A percentile compares a stretch with the other conserved stretches of the same genome.
Conservation (phyloP, 2,113 vertebrate species). For the Brachypodius melanocephalos region DNA sequence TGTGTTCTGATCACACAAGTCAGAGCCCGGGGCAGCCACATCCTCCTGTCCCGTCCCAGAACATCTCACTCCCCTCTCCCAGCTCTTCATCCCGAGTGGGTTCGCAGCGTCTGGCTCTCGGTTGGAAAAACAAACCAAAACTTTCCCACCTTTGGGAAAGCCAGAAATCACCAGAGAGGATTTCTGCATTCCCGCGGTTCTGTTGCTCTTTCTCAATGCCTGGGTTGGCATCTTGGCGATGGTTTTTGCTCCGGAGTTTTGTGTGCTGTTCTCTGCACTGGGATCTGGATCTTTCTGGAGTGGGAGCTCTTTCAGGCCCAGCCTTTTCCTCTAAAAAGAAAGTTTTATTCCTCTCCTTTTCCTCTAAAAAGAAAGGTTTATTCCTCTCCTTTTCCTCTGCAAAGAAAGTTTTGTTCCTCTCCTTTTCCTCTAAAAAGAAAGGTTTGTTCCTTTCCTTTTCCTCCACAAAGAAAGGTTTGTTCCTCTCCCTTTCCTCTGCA, state of each 20-base stretch:
- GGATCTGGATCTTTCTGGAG: not conserved
- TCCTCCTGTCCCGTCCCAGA: rapidly evolving
- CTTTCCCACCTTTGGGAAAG: not conserved
- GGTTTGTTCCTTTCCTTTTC: not conserved
- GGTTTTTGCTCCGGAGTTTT: not conserved
- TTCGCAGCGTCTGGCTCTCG: not conserved
- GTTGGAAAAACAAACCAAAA: not conserved
- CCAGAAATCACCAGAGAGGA: not conserved
- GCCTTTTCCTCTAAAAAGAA: not conserved
- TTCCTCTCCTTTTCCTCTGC: not conserved
- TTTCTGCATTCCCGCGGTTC: not conserved
- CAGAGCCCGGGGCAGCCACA: not conserved
- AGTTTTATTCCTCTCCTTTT: not conserved
- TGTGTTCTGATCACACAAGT: not conserved
- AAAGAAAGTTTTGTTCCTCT: not conserved
- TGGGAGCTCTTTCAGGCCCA: not conserved
- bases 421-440: too few species aligned
- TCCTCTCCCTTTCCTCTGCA: not conserved
- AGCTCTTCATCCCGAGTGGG: not conserved
- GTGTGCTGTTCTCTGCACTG: not conserved
- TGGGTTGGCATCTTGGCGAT: not conserved
- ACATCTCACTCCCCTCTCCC: not conserved
- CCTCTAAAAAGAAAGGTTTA: not conserved
- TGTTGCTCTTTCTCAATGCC: rapidly evolving
- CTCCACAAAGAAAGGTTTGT: not conserved